Evolutionary conservation across 2,888 invertebrate genomes (phyloP), one percentile per base, ranked within the genome.

Genomic region (Arrhopalites spinosus): DNA sequence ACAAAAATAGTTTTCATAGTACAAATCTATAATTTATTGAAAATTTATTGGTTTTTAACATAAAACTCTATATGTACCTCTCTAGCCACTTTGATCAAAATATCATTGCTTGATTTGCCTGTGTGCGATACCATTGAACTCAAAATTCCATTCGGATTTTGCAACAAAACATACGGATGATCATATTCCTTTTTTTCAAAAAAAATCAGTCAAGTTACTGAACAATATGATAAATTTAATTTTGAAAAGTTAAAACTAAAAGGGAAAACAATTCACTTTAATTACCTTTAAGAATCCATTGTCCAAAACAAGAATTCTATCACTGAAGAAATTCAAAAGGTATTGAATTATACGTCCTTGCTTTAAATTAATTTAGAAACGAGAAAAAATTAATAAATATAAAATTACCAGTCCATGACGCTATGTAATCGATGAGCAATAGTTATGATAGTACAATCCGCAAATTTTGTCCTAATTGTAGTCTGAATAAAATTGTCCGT

Each of bases 401-500:
- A n/a, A n/a, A n/a, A n/a, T n/a, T n/a, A n/a, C n/a, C 94, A 94
- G 86, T 96, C 96, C 91, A 96, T 95, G 79, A 96, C 93, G 3
- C 17, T n/a, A 85, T 96, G 91, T 30, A 96, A 88, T 67, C 96
- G 89, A 86, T 96, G 96, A 7, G 96, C 96, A 56, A 96, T 94
- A 0, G 95, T 96, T 56, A 96, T 86, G 17, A 96, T 95, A 0
- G 95, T 95, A 85, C 94, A 95, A 25, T 91, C 87, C 11, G 88
- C 88, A 85, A 96, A 96, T 84, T 92, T 92, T 53, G 87, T 88
- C 75, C 94, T 88, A 75, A 95, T 94, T 0, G 95, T 93, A 84
- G 88, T 89, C 85, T 95, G 95, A 83, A 95, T 95, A 76, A 95
- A 88, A 69, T 89, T 89, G 85, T 95, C 95, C 20, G 95, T 95